Evolutionary conservation across 2,888 invertebrate species (phyloP).

Genomic region (Cabera pusaria): DNA sequence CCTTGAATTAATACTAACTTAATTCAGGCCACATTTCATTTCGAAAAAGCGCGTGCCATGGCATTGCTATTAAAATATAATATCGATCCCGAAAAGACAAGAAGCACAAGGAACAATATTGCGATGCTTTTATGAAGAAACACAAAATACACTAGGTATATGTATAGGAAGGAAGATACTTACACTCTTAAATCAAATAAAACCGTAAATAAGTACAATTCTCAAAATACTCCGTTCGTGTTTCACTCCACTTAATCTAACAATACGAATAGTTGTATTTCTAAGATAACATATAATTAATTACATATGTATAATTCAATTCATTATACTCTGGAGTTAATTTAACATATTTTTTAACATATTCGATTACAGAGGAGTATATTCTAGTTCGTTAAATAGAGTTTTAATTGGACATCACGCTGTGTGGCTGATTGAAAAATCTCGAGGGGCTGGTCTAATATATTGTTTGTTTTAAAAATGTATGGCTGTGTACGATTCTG

Average conservation of each 20-base stretch:
- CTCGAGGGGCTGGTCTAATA: slow-evolving; percentile 44
- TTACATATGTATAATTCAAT: slow-evolving; percentile 32
- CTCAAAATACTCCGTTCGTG: no score
- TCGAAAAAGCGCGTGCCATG: no score
- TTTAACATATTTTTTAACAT: slow-evolving; percentile 20
- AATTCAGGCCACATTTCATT: no score
- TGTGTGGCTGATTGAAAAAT: slow-evolving; percentile 71
- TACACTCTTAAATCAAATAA: no score
- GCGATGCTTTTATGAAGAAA: no score
- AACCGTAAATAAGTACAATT: no score
- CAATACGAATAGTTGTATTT: slow-evolving; percentile 31
- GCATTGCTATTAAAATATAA: no score
- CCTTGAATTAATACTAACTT: no score
- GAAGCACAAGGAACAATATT: no score
- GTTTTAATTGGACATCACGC: slow-evolving; percentile 64
- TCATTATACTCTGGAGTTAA: slow-evolving; percentile 24
- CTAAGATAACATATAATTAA: slow-evolving; percentile 27
- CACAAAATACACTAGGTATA: no score
- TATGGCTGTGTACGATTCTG: slow-evolving; percentile 26
- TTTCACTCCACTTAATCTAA: slow-evolving; percentile 18
- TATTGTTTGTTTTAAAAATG: slow-evolving; percentile 40
- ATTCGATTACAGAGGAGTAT: slow-evolving; percentile 31
- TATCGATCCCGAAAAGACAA: no score
- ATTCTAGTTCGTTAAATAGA: slow-evolving; percentile 58
- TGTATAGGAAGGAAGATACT: no score